Conservation (phyloP, 2,888 invertebrate genomes). For the Parapristionchus giblindavisi region DNA sequence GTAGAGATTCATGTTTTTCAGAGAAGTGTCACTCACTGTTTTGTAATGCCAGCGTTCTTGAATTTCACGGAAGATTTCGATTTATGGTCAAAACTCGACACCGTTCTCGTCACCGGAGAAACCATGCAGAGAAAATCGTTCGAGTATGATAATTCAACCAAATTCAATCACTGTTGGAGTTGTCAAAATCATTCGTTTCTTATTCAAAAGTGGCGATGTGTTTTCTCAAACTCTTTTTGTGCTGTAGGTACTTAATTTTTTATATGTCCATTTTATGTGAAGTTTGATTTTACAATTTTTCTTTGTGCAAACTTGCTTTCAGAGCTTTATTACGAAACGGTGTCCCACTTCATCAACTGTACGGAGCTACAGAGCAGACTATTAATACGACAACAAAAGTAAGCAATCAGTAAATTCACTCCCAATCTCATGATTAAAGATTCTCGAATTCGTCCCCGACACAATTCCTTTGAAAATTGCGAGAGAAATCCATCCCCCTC, state of each 20-base stretch:
- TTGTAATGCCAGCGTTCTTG: slow-evolving; percentile 20
- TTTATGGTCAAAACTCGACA: slow-evolving; percentile 3
- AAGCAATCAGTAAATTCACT: no score
- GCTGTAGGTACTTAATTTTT: no score
- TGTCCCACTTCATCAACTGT: slow-evolving; percentile 23
- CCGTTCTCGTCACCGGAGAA: slow-evolving; percentile 18
- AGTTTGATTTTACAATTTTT: no score
- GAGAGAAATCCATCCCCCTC: no score
- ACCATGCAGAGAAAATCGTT: slow-evolving; percentile 13
- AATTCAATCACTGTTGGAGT: no score
- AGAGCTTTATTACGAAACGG: not conserved
- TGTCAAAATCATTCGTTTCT: no score
- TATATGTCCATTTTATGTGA: no score
- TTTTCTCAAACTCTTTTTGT: no score
- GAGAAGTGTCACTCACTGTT: slow-evolving; percentile 1
- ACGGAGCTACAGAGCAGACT: slow-evolving; percentile 33
- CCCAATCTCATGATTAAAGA: no score
- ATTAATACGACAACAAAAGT: not conserved
- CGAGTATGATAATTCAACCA: not conserved
- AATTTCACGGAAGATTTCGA: not conserved
- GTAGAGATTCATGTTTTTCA: not conserved
- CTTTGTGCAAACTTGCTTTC: not conserved
- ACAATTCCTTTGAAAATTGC: no score
- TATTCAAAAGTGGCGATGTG: no score
- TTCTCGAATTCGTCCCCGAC: no score